phyloP scores from a whole-genome alignment of 2,888 invertebrate species.

The Drosophila subsilvestris region DNA sequence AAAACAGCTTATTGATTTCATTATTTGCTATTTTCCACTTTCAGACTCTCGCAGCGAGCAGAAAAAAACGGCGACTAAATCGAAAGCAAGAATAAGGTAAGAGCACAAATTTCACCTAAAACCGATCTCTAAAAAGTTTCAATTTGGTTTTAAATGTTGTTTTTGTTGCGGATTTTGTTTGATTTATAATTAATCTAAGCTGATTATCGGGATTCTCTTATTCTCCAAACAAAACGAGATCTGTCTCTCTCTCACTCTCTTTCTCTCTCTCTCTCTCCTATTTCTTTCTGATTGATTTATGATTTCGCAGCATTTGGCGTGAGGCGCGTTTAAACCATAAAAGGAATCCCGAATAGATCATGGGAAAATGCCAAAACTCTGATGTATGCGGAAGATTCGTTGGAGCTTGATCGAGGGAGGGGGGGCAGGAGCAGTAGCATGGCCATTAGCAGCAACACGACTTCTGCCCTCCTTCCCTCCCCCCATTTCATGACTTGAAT shows the following conservation, averaged over 20 bases:
- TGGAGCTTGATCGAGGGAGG: background rate
- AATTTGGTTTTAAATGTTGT: slow-evolving; percentile 36
- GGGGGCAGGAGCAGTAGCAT: background rate
- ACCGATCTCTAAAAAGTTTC: slow-evolving; percentile 28
- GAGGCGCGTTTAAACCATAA: slow-evolving; percentile 30
- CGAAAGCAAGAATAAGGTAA: slow-evolving; percentile 34
- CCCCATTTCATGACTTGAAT: slow-evolving; percentile 7
- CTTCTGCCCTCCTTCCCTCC: slow-evolving; percentile 30
- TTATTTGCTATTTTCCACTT: slow-evolving; percentile 52
- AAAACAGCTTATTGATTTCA: slow-evolving; percentile 22
- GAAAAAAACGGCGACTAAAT: slow-evolving; percentile 25
- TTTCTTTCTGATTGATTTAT: slow-evolving; percentile 33
- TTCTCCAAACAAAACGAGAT: background rate
- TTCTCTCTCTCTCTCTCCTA: background rate
- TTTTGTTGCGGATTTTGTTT: slow-evolving; percentile 26
- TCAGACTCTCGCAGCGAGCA: slow-evolving; percentile 61
- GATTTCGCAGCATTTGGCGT: slow-evolving; percentile 5
- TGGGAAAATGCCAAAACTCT: slow-evolving; percentile 32
- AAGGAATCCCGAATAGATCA: slow-evolving; percentile 13
- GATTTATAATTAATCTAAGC: slow-evolving; percentile 35
- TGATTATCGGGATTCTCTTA: background rate
- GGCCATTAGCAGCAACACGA: slow-evolving; percentile 70
- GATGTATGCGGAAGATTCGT: background rate
- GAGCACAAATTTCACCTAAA: slow-evolving; percentile 33
- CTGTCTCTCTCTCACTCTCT: background rate